Base-by-base conservation (phyloP, 1,140 invertebrate species). In the Muscidifurax raptorellus region DNA sequence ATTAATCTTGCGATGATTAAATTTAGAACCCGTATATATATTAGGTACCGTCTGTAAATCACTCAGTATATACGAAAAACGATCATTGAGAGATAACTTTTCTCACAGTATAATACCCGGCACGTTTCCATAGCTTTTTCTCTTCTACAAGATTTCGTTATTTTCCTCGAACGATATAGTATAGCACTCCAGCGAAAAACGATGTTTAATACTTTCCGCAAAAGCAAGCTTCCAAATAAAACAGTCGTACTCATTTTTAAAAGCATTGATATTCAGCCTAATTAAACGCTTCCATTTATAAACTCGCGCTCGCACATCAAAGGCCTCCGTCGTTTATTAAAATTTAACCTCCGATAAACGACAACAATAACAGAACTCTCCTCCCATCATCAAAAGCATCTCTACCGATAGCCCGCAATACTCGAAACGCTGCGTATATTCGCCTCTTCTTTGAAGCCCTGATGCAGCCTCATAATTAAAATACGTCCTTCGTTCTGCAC, bases 391-490 rank as follows among this genome's bases (percentile, higher is more conserved):
- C 6, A 59, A 59, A 59, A 59, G 52, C 52, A 59, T 22, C 44
- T 47, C 44, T 0, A 15, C 13, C 15, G 13, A 47, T 47, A 52
- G 18, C 18, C 47, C 47, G 15, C 47, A 52, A 69, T 40, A 32
- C 25, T 67, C 27, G 66, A 44, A 27, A 78, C 32, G 32, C 30
- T 66, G 36, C 59, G n/a, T 32, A 32, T 22, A 66, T 66, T 78
- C 76, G 7, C 18, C 47, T 52, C 47, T 22, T 15, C 47, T 66
- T 78, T 77, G 47, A 77, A 32, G 44, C 30, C 15, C 0, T 13
- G n/a, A n/a, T n/a, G 44, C 27, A 52, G 59, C 27, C 59, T 77
- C 22, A 74, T 81, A 81, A 81, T 74, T 81, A 76, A 76, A 82
- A 76, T 13, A 71, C 52, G 52, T 27, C 25, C 81, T 76, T 72